Base-by-base conservation (phyloP, 2,113 vertebrate species). In the Myrmecobius fasciatus region DNA sequence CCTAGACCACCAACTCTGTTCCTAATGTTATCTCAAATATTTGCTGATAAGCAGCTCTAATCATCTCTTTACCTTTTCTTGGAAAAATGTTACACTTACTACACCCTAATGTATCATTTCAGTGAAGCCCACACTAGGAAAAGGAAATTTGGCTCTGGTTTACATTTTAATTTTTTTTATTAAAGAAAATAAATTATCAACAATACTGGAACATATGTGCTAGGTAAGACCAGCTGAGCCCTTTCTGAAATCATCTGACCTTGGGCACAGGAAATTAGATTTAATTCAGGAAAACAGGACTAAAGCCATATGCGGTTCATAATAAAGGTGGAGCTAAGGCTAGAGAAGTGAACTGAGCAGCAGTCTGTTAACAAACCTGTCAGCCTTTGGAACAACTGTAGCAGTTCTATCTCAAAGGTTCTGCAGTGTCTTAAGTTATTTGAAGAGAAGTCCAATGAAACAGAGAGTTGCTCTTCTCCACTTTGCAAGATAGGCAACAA, bases 241-340 rank as follows among this genome's bases (percentile, higher is more conserved):
- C 96, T 96, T 94, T 98, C 96, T 98, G 95, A 96, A 96, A 92
- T 98, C 31, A 5, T 96, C 93, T 97, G 97, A 98, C 97, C 98
- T 97, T 97, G 95, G 97, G 97, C 97, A 98, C 91, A 96, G 95
- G 98, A 98, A 98, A 98, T 98, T 95, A 47, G 92, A 98, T 95
- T 97, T 98, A 98, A 98, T 98, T 98, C 95, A 96, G 95, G 96
- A 95, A 97, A 98, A 97, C 83, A 98, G 96, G 97, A 98, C 95
- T 94, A 94, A 95, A 97, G 92, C 97, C 97, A 97, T 98, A 98
- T 97, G 97, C 96, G 89, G 52, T 95, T 98, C 90, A 90, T 97
- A 97, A 94, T 52, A 97, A 97, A 98, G 92, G 89, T 97, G 89
- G 31, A 95, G 90, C 97, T 83, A 92, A 96, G 46, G 95, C 52